Percentiles rank a stretch among this genome's conserved stretches.
Conservation (phyloP, 2,113 vertebrate species). For the Aegotheles bennettii region DNA sequence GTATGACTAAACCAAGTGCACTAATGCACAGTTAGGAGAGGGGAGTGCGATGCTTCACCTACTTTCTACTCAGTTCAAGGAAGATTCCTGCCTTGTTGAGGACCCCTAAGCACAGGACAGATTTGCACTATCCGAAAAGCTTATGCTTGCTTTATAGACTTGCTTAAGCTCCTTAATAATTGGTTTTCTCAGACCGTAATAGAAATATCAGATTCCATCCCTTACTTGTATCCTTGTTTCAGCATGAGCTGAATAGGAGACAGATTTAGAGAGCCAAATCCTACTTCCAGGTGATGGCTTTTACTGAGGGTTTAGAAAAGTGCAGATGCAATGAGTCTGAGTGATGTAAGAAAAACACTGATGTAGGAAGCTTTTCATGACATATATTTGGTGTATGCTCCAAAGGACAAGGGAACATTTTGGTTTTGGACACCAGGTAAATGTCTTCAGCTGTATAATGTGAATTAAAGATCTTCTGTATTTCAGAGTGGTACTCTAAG, state of each 20-base stretch:
- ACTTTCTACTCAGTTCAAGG: background rate
- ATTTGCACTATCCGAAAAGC: background rate
- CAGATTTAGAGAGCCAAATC: background rate
- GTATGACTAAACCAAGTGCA: background rate
- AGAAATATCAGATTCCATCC: background rate
- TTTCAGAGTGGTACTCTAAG: background rate
- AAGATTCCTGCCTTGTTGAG: background rate
- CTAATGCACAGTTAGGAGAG: background rate
- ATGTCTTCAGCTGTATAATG: background rate
- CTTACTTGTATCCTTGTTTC: background rate
- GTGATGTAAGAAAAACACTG: background rate
- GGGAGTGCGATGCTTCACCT: background rate
- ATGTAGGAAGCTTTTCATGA: background rate
- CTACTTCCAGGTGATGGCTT: background rate
- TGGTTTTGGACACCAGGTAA: background rate
- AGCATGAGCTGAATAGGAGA: background rate
- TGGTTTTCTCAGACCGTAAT: background rate
- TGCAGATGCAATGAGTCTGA: background rate
- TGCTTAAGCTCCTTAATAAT: background rate
- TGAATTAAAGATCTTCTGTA: background rate
- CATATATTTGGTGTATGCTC: background rate
- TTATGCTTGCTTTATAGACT: background rate
- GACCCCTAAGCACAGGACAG: background rate
- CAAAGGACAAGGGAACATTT: background rate
- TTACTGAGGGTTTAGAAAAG: background rate